Evolutionary conservation across 2,888 invertebrate genomes (phyloP).

Genomic region (Eristalis intricaria): DNA sequence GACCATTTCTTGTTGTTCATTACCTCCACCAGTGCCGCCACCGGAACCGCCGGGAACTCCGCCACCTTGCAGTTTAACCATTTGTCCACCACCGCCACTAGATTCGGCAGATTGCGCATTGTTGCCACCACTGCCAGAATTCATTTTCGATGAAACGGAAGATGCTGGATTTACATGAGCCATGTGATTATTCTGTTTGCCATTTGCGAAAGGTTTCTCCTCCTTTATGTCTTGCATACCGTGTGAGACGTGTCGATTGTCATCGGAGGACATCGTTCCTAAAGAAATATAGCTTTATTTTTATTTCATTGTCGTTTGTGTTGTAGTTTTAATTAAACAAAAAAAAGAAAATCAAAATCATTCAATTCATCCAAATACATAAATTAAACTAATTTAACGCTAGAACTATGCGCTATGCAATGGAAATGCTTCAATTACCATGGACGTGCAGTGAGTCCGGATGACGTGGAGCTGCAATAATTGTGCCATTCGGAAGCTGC

Average conservation of each 20-base stretch:
- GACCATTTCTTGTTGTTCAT: slow-evolving; percentile 71
- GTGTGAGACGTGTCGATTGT: slow-evolving; percentile 69
- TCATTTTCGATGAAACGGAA: slow-evolving; percentile 71
- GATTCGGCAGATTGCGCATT: slow-evolving; percentile 62
- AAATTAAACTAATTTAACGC: slow-evolving; percentile 11
- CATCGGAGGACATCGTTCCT: slow-evolving; percentile 67
- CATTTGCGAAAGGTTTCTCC: slow-evolving; percentile 75
- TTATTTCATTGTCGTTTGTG: slow-evolving; percentile 50
- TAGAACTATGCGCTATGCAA: slow-evolving; percentile 15
- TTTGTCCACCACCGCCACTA: slow-evolving; percentile 44
- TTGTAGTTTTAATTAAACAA: slow-evolving; percentile 4
- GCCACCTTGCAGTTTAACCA: slow-evolving; percentile 51
- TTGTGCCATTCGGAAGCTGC: slow-evolving; percentile 75
- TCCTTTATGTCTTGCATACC: slow-evolving; percentile 74
- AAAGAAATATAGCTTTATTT: slow-evolving; percentile 61
- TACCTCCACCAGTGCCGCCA: slow-evolving; percentile 76
- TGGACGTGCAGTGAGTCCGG: slow-evolving; percentile 73
- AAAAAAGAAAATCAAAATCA: not conserved
- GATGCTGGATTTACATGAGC: slow-evolving; percentile 65
- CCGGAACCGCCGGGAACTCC: slow-evolving; percentile 75
- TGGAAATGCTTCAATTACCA: slow-evolving; percentile 61
- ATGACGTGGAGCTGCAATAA: slow-evolving; percentile 74
- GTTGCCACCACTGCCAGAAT: slow-evolving; percentile 71
- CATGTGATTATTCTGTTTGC: slow-evolving; percentile 72
- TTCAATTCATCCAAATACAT: not conserved